A percentile compares a stretch with the other conserved stretches of the same genome.
These are phyloP conservation scores for Erebia ligea DNA, from an alignment of 2,888 invertebrate genomes.

Conservation along the genomic window DNA sequence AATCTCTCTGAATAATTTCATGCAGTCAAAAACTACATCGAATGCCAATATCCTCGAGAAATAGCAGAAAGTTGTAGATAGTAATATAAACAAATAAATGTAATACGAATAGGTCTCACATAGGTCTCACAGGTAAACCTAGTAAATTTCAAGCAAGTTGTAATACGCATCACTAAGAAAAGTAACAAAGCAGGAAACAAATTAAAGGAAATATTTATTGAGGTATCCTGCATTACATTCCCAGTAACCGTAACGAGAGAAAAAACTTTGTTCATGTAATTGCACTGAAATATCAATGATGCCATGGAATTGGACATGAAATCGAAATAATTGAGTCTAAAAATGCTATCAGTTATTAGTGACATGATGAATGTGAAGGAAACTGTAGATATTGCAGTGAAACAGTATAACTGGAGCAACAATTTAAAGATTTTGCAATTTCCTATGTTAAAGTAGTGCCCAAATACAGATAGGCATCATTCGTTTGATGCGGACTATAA, in stretches of 20 bases:
- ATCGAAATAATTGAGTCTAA: neutral
- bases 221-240: neutral
- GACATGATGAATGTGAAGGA: neutral
- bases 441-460: neutral
- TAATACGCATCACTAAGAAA: neutral
- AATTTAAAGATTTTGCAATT: neutral
- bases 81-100: neutral
- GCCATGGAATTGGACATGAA: neutral
- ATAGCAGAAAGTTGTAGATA: slow-evolving; percentile 1
- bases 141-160: neutral
- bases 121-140: neutral
- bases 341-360: neutral
- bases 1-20: slow-evolving; percentile 7
- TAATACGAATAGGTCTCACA: too few relatives aligned
- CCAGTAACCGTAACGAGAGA: slow-evolving; percentile 5
- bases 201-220: neutral
- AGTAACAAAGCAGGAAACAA: neutral
- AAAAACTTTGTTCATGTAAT: neutral
- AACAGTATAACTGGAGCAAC: neutral
- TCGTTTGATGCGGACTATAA: neutral
- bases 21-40: neutral
- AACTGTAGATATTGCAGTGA: neutral
- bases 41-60: slow-evolving; percentile 6
- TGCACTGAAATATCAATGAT: neutral
- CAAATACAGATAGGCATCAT: neutral